These are phyloP conservation scores for Drosophila nr. medialis DNA, from an alignment of 2,888 invertebrate genomes.

Conservation along the genomic window DNA sequence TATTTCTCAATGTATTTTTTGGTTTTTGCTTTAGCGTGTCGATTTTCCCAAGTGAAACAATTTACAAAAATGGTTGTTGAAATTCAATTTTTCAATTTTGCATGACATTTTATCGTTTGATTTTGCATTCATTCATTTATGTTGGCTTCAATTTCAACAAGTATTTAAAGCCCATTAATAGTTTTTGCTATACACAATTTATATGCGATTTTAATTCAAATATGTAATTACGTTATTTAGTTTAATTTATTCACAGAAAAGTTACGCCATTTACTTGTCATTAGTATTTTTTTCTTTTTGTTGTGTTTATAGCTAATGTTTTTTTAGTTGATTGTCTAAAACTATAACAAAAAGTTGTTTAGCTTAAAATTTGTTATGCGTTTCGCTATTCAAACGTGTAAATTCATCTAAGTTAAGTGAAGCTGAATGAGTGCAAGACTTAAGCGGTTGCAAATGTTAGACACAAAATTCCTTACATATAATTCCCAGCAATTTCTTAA, in stretches of 20 bases:
- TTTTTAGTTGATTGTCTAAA: slow-evolving; percentile 77
- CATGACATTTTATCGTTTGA: slow-evolving; percentile 16
- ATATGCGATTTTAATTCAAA: slow-evolving; percentile 44
- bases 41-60: slow-evolving; percentile 81
- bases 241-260: slow-evolving; percentile 80
- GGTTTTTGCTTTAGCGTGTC: slow-evolving; percentile 78
- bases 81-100: slow-evolving; percentile 49
- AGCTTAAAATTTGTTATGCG: slow-evolving; percentile 39
- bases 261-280: slow-evolving; percentile 81
- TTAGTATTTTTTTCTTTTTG: slow-evolving; percentile 52
- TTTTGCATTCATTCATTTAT: slow-evolving; percentile 24
- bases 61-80: slow-evolving; percentile 71
- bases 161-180: slow-evolving; percentile 33
- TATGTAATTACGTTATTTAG: slow-evolving; percentile 56
- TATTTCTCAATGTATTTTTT: slow-evolving; percentile 43
- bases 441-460: slow-evolving; percentile 5
- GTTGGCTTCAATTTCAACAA: slow-evolving; percentile 22
- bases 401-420: slow-evolving; percentile 36
- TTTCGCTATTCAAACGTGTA: slow-evolving; percentile 28
- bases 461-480: not conserved
- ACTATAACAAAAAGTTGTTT: slow-evolving; percentile 72
- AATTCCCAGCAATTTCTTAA: slow-evolving; percentile 8
- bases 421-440: slow-evolving; percentile 21
- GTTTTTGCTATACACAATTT: slow-evolving; percentile 47
- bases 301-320: slow-evolving; percentile 48